These are phyloP conservation scores for Myotis yumanensis DNA, from an alignment of 2,113 vertebrate species.

Conservation along the genomic window DNA sequence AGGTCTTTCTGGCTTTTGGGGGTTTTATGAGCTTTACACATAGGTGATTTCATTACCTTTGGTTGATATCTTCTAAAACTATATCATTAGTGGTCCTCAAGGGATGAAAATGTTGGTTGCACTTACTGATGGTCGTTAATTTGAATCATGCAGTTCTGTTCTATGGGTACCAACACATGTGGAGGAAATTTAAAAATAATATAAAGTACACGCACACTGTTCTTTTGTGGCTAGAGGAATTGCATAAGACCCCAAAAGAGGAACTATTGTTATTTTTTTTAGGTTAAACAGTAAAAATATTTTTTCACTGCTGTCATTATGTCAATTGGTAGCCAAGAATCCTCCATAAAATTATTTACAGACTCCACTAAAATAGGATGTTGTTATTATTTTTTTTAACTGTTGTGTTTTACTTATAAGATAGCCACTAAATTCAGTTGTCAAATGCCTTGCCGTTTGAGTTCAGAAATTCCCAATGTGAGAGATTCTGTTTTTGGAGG, in stretches of 20 bases:
- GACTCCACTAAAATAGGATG: background rate
- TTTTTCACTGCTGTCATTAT: conserved; percentile 49
- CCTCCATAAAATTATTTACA: background rate
- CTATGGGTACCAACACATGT: conserved; percentile 41
- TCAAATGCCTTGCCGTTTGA: background rate
- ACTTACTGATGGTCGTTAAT: conserved; percentile 16
- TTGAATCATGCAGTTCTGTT: conserved; percentile 50
- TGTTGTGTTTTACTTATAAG: background rate
- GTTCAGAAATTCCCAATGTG: background rate
- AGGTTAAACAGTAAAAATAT: conserved; percentile 68
- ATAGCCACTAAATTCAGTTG: background rate
- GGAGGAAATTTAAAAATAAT: conserved; percentile 77
- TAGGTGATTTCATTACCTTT: background rate
- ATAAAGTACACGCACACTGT: conserved; percentile 58
- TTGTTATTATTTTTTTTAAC: background rate
- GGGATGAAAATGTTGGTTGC: background rate
- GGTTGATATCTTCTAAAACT: background rate
- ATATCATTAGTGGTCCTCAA: background rate
- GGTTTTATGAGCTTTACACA: background rate
- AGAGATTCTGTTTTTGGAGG: background rate
- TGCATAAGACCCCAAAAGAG: conserved; percentile 77
- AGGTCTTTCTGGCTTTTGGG: background rate
- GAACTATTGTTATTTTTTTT: conserved; percentile 71
- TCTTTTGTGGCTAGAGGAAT: conserved; percentile 73
- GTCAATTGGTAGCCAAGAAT: conserved; percentile 24